A percentile compares a stretch with the other conserved stretches of the same genome.
phyloP scores from a whole-genome alignment of 2,797 vertebrate genomes.

The Sebastes steindachneri region DNA sequence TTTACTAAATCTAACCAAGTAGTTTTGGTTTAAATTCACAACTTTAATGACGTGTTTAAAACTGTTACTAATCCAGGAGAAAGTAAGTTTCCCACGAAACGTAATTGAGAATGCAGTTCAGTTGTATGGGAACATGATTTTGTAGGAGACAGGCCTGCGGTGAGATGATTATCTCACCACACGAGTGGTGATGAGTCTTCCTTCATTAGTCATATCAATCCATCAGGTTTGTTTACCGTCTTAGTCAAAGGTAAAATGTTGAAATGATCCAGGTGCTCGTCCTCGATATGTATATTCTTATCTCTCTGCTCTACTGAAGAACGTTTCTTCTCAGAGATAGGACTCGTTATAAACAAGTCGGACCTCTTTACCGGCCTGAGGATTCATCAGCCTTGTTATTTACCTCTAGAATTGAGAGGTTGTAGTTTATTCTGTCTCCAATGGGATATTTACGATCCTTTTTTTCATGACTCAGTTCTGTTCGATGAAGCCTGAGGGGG shows the following conservation, averaged over 20 bases:
- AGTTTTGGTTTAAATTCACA: not conserved
- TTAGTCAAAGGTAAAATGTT: constrained; percentile 26
- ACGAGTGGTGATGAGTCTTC: not conserved
- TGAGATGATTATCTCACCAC: not conserved
- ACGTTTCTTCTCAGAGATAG: constrained; percentile 31
- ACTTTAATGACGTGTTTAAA: not conserved
- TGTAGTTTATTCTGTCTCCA: constrained; percentile 11
- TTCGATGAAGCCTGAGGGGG: constrained; percentile 50
- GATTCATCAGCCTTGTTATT: constrained; percentile 36
- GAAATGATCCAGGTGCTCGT: constrained; percentile 50
- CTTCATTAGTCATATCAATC: constrained; percentile 15
- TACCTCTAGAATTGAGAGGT: constrained; percentile 8
- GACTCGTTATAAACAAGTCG: constrained; percentile 32
- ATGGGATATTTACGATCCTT: not conserved
- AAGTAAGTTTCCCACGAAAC: too few species aligned
- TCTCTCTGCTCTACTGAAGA: constrained; percentile 19
- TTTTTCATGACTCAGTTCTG: constrained; percentile 21
- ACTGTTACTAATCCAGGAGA: not conserved
- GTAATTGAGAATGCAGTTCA: not conserved
- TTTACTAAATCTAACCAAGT: not conserved
- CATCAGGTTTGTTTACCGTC: constrained; percentile 15
- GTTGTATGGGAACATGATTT: not conserved
- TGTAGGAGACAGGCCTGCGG: not conserved
- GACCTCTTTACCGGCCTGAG: constrained; percentile 19
- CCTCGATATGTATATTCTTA: constrained; percentile 3